Evolutionary conservation across 2,113 vertebrate genomes (phyloP).

Genomic region (Mohoua ochrocephala): DNA sequence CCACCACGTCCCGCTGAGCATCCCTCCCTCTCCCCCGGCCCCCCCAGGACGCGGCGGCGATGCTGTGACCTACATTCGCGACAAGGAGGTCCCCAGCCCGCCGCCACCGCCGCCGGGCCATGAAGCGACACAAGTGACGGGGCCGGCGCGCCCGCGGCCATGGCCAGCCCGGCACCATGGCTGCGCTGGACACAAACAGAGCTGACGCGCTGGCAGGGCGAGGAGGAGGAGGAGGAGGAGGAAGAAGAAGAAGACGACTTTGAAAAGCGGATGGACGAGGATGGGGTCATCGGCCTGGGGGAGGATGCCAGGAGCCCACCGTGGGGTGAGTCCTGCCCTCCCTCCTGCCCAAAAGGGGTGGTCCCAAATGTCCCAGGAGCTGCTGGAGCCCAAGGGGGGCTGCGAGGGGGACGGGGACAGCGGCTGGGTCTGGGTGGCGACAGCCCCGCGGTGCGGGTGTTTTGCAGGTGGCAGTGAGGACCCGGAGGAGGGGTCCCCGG

Average conservation of each 20-base stretch:
- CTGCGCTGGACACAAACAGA: not conserved
- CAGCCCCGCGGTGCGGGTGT: not conserved
- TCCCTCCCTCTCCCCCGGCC: not conserved
- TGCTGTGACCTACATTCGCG: not conserved
- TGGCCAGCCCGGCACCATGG: not conserved
- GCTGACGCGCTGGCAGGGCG: not conserved
- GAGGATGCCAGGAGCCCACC: not conserved
- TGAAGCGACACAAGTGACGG: not conserved
- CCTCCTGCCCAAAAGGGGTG: not conserved
- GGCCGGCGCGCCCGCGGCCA: not conserved
- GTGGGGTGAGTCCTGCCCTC: slow-evolving; percentile 22
- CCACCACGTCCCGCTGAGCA: not conserved
- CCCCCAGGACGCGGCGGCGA: not conserved
- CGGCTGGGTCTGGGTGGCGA: not conserved
- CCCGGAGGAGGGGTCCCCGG: slow-evolving; percentile 2
- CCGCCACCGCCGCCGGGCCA: not conserved
- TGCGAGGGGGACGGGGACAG: accelerated
- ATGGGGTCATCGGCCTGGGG: slow-evolving; percentile 73
- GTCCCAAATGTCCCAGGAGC: not conserved
- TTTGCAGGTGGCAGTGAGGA: slow-evolving; percentile 53
- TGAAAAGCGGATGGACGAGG: slow-evolving; percentile 67
- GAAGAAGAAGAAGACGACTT: slow-evolving; percentile 41
- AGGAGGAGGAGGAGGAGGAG: slow-evolving; percentile 17
- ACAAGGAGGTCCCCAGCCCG: not conserved
- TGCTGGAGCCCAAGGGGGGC: not conserved